phyloP scores from a whole-genome alignment of 2,797 vertebrate species.

The Aselliscus stoliczkanus region DNA sequence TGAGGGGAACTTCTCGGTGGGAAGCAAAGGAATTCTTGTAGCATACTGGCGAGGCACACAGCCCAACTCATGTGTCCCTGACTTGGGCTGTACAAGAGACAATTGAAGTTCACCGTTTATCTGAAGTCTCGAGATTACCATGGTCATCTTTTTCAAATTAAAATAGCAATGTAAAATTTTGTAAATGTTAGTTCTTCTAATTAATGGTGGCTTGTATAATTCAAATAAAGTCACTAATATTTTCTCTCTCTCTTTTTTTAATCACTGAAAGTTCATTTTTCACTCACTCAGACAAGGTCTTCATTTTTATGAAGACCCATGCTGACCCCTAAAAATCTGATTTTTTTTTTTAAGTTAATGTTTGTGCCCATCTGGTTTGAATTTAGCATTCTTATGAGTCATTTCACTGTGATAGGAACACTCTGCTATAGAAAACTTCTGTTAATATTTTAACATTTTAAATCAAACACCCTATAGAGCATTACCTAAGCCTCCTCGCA shows the following conservation, averaged over 20 bases:
- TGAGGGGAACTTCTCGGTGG: conserved; percentile 55
- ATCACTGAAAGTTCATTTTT: conserved; percentile 76
- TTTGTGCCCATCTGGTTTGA: conserved; percentile 89
- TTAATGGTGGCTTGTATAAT: conserved; percentile 78
- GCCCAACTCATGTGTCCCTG: conserved; percentile 45
- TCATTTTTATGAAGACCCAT: conserved; percentile 84
- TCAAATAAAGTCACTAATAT: conserved; percentile 80
- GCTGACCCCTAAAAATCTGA: conserved; percentile 84
- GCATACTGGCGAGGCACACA: conserved; percentile 46
- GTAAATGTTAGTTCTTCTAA: conserved; percentile 81
- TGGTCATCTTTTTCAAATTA: conserved; percentile 79
- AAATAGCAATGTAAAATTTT: conserved; percentile 77
- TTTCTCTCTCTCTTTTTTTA: conserved; percentile 77
- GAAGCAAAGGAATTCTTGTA: conserved; percentile 57
- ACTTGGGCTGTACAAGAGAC: not conserved
- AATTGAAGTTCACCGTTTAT: conserved; percentile 42
- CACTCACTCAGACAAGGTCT: conserved; percentile 81
- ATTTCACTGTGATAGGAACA: conserved; percentile 87
- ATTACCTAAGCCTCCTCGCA: conserved; percentile 78
- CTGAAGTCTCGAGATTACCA: conserved; percentile 67
- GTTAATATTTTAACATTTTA: conserved; percentile 85
- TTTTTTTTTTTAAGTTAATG: conserved; percentile 80
- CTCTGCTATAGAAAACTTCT: conserved; percentile 83
- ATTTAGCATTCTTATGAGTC: conserved; percentile 88
- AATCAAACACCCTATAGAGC: conserved; percentile 78